Percentiles rank a stretch among this genome's conserved stretches.
Conservation (phyloP, 2,113 vertebrate genomes). For the Tychaedon coryphoeus region DNA sequence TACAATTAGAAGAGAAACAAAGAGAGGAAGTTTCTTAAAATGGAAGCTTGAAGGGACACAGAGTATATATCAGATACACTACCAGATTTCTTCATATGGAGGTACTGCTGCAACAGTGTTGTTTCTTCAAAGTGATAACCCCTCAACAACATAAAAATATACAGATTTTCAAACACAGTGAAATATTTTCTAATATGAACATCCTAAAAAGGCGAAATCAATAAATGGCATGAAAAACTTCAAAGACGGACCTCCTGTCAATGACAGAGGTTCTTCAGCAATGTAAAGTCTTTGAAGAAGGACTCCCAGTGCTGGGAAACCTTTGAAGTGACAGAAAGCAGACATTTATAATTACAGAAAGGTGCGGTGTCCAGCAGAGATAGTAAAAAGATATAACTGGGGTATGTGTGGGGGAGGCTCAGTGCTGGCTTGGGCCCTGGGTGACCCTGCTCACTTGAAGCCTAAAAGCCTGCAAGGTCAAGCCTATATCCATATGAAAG, state of each 20-base stretch:
- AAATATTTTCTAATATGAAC: conserved; percentile 81
- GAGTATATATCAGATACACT: conserved; percentile 30
- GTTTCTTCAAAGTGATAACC: conserved; percentile 77
- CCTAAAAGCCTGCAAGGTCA: conserved; percentile 70
- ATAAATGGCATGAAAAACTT: conserved; percentile 85
- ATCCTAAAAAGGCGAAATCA: conserved; percentile 81
- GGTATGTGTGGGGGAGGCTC: conserved; percentile 68
- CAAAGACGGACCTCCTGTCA: conserved; percentile 83
- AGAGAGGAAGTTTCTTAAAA: conserved; percentile 37
- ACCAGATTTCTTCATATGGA: conserved; percentile 65
- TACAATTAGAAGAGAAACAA: not conserved
- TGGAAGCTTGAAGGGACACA: conserved; percentile 35
- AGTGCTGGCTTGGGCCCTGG: conserved; percentile 66
- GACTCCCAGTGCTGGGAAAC: conserved; percentile 81
- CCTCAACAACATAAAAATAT: conserved; percentile 73
- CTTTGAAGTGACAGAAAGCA: conserved; percentile 87
- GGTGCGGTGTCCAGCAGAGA: conserved; percentile 84
- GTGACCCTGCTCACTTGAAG: conserved; percentile 71
- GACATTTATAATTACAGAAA: conserved; percentile 87
- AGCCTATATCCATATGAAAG: conserved; percentile 71
- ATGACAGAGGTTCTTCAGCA: conserved; percentile 80
- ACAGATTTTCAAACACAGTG: conserved; percentile 76
- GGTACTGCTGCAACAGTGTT: conserved; percentile 53
- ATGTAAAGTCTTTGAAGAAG: conserved; percentile 83
- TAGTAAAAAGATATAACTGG: conserved; percentile 80